phyloP scores from a whole-genome alignment of 2,888 invertebrate genomes.

The Eristalinus sepulchralis region DNA sequence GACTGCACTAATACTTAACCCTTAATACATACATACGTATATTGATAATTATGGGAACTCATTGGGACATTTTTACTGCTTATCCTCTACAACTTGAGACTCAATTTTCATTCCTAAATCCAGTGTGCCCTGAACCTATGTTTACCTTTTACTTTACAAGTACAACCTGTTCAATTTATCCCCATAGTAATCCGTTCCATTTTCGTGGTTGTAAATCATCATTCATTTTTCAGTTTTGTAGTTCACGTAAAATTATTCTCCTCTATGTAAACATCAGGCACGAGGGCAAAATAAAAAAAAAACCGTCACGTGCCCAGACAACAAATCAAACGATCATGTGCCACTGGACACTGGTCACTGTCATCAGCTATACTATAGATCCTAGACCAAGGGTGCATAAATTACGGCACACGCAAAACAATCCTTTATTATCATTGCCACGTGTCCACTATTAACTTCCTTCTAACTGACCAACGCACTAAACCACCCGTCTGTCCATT shows the following conservation, averaged over 20 bases:
- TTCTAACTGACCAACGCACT: slow-evolving; percentile 36
- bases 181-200: no score
- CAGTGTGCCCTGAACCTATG: no score
- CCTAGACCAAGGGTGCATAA: slow-evolving; percentile 34
- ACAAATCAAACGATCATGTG: background rate
- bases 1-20: no score
- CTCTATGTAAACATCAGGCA: background rate
- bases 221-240: background rate
- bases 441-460: slow-evolving; percentile 35
- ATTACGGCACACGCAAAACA: slow-evolving; percentile 4
- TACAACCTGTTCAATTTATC: no score
- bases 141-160: no score
- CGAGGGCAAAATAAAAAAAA: background rate
- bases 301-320: slow-evolving; percentile 11
- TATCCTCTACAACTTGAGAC: no score
- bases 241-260: background rate
- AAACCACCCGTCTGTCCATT: background rate
- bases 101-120: no score
- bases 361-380: background rate
- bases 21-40: no score
- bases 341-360: slow-evolving; percentile 24
- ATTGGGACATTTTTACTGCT: no score
- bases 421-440: slow-evolving; percentile 27
- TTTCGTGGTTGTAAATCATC: no score
- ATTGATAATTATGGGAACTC: no score